Base-by-base conservation (phyloP, 2,797 vertebrate genomes). In the Tragopan temminckii region DNA sequence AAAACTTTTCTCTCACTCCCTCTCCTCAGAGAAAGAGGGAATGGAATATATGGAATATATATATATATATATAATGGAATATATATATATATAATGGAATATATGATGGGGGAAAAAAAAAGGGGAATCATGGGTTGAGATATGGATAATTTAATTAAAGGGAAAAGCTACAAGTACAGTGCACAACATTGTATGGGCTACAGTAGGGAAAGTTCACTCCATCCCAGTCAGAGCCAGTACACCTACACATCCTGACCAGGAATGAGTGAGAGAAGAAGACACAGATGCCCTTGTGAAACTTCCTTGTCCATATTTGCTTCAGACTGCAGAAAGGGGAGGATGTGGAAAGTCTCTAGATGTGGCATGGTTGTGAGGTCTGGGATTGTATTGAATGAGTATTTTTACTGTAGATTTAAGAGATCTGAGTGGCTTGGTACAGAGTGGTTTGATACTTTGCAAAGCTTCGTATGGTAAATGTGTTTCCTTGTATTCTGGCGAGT, bases 261-360 rank as follows among this genome's bases (percentile, higher is more conserved):
- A 9, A 38, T 57, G 52, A 76, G 1, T 62, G 16, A 74, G 74
- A 75, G 35, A 35, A 66, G 31, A 48, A 80, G 43, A 13, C 14
- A 16, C 25, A 68, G 48, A 68, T 50, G 48, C 13, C n/a, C 5
- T 40, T 46, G 33, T 53, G 50, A 79, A 70, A 9, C 3, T 80
- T 72, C 7, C 11, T 45, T 76, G 79, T 21, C 27, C 7, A 6
- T 63, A 25, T 42, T 76, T 85, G 20, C 19, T 59, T 7, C 59
- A 69, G 23, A n/a, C 2, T 3, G 5, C 5, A 6, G 17, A 11
- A 10, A 18, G 0, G 2, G 6, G 13, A 23, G n/a, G 45, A 72
- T 11, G 11, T 38, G 18, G 33, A 43, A 94, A 82, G 42, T 69
- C 13, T 24, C 20, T 66, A n/a, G 23, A 64, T 53, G 36, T 46